Conservation (phyloP, 2,888 invertebrate genomes). For the Callimorpha dominula region DNA sequence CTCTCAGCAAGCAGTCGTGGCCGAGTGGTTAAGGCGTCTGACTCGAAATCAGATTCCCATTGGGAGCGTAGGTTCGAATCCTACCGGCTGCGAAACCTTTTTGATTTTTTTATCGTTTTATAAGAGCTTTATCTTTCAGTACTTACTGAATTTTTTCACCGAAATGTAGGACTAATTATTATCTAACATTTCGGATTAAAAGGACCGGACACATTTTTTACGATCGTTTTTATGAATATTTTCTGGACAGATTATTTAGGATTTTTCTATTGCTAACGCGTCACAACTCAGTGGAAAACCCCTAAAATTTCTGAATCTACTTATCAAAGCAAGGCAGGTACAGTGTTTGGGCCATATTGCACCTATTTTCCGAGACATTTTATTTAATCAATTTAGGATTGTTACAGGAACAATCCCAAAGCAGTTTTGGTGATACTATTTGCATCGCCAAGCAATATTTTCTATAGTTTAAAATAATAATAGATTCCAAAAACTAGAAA, state of each 20-base stretch:
- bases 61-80: conserved; percentile 97
- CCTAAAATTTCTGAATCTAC: too few relatives aligned
- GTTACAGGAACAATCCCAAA: too few relatives aligned
- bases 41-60: conserved; percentile 96
- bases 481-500: too few relatives aligned
- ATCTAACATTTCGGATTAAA: neutral
- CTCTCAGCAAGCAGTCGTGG: conserved; percentile 89
- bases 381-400: too few relatives aligned
- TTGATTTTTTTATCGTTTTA: neutral
- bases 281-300: too few relatives aligned
- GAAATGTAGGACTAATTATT: neutral
- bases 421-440: too few relatives aligned
- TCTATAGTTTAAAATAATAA: too few relatives aligned
- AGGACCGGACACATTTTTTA: neutral
- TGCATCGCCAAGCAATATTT: too few relatives aligned
- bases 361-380: too few relatives aligned
- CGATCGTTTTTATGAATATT: neutral
- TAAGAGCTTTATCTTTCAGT: neutral
- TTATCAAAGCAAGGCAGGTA: too few relatives aligned
- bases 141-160: neutral
- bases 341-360: too few relatives aligned
- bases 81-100: conserved; percentile 90
- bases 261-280: neutral
- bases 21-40: conserved; percentile 96
- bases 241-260: neutral